Percentiles rank a stretch among this genome's conserved stretches.
Evolutionary conservation across 2,797 vertebrate genomes (phyloP).

Genomic region (Chiloscyllium punctatum): DNA sequence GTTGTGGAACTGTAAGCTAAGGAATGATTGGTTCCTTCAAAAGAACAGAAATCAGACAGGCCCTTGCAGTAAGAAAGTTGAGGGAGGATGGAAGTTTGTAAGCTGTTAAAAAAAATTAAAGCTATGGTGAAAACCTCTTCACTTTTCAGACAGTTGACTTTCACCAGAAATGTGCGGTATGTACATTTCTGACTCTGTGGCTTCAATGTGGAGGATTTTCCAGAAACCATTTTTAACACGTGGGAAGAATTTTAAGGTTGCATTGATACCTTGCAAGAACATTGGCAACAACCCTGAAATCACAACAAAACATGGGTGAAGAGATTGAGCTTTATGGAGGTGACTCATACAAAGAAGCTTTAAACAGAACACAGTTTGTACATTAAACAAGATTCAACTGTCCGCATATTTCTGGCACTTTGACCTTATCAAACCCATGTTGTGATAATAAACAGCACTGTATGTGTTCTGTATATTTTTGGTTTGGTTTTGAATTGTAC

Average conservation of each 20-base stretch:
- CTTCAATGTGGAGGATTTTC: constrained; percentile 25
- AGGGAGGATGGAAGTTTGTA: background rate
- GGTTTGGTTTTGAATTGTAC: background rate
- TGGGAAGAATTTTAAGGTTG: constrained; percentile 1
- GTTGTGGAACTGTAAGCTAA: background rate
- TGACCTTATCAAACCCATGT: background rate
- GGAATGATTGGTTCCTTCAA: background rate
- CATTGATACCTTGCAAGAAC: background rate
- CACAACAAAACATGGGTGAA: background rate
- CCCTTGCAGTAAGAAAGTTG: background rate
- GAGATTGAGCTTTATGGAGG: background rate
- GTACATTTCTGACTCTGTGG: background rate
- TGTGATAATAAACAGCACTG: background rate
- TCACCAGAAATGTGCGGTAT: background rate
- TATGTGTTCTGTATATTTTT: background rate
- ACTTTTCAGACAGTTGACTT: background rate
- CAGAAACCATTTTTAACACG: background rate
- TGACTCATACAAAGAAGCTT: background rate
- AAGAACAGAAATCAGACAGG: background rate
- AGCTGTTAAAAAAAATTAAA: background rate
- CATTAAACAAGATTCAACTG: background rate
- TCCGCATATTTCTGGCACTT: background rate
- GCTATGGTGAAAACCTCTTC: background rate
- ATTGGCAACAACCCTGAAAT: background rate
- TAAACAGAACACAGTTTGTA: background rate